Evolutionary conservation across 2,888 invertebrate species (phyloP), one percentile per base, ranked within the genome.

Genomic region (Isoperla grammatica): DNA sequence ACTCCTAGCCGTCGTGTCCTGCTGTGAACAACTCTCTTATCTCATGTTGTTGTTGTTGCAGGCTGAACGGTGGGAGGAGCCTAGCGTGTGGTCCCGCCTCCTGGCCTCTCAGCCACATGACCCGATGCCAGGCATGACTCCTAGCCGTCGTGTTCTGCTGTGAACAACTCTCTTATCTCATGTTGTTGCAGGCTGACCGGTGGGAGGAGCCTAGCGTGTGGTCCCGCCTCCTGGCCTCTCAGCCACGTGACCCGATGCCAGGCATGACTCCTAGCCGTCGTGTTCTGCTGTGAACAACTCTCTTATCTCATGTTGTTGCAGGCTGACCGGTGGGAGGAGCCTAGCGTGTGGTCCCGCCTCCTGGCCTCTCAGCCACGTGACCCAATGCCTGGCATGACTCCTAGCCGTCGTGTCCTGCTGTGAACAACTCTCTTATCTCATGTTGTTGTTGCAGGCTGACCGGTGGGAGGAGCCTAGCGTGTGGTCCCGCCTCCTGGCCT

Each of bases 1-100:
- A 82, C 83, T 49, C 74, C 82, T 4, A 81, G 81, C 70, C 82
- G 81, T 71, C 79, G 83, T 71, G 76, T 81, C 73, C 78, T 83
- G 71, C 77, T 84, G 70, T 83, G 82, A 79, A 70, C n/a, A n/a
- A n/a, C n/a, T n/a, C n/a, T n/a, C n/a, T n/a, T n/a, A n/a, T n/a
- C n/a, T n/a, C n/a, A n/a, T n/a, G n/a, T n/a, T n/a, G n/a, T n/a
- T n/a, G n/a, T n/a, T n/a, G n/a, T n/a, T n/a, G n/a, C n/a, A n/a
- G n/a, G n/a, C n/a, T n/a, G n/a, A n/a, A n/a, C n/a, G n/a, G n/a
- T n/a, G n/a, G n/a, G n/a, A n/a, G n/a, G n/a, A n/a, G n/a, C n/a
- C n/a, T n/a, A n/a, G n/a, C n/a, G n/a, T n/a, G n/a, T n/a, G n/a
- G n/a, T n/a, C n/a, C n/a, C n/a, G n/a, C n/a, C n/a, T n/a, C n/a